A percentile compares a stretch with the other conserved stretches of the same genome.
phyloP scores from a whole-genome alignment of 92 coral and sea anemone genomes.

The Heliopora coerulea region DNA sequence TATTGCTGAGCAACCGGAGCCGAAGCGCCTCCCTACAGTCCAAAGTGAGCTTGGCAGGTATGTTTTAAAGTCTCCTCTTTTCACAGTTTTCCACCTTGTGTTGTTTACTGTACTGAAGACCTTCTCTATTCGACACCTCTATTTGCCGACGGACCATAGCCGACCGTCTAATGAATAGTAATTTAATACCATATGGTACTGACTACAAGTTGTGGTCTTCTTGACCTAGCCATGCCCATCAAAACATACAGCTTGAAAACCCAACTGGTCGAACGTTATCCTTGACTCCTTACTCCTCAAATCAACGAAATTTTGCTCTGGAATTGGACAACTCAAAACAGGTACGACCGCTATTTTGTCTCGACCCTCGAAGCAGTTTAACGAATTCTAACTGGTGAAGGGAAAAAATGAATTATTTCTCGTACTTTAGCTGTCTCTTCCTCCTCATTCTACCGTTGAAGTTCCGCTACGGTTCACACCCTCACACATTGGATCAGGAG shows the following conservation, averaged over 20 bases:
- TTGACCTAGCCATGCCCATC: conserved; percentile 71
- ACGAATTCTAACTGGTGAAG: too few species aligned
- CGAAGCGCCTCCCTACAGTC: conserved; percentile 76
- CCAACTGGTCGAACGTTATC: conserved; percentile 77
- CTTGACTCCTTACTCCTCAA: conserved; percentile 75
- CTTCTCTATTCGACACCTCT: too few species aligned
- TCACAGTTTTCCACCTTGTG: neutral
- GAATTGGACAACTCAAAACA: conserved; percentile 71
- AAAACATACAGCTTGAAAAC: conserved; percentile 87
- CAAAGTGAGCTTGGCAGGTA: conserved; percentile 96
- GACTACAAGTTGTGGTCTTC: neutral
- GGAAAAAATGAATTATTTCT: neutral
- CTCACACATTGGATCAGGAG: conserved; percentile 74
- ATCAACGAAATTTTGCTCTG: conserved; percentile 67
- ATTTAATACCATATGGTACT: neutral
- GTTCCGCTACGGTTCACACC: conserved; percentile 95
- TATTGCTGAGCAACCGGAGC: conserved; percentile 73
- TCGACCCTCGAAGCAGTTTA: too few species aligned
- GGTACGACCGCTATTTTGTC: conserved; percentile 26
- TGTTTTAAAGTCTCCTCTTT: neutral
- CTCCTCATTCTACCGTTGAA: conserved; percentile 66
- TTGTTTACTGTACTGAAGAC: too few species aligned
- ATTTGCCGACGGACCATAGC: too few species aligned
- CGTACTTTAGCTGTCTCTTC: conserved; percentile 57
- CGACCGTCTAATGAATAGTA: too few species aligned